A percentile compares a stretch with the other conserved stretches of the same genome.
Conservation (phyloP, 2,888 invertebrate species). For the Anodontia alba region DNA sequence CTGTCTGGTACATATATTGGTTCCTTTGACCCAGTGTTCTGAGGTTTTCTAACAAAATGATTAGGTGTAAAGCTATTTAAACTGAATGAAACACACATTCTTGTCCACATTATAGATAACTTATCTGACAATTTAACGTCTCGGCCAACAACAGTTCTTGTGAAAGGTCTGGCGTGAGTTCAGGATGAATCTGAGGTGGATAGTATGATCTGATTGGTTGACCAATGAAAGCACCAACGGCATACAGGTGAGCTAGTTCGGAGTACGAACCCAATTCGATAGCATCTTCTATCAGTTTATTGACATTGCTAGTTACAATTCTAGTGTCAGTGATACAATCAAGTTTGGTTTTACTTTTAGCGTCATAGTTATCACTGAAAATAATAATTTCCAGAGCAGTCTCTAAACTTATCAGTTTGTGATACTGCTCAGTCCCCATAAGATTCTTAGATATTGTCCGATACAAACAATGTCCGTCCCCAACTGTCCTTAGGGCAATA, state of each 20-base stretch:
- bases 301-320: too few relatives aligned
- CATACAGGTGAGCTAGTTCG: too few relatives aligned
- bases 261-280: too few relatives aligned
- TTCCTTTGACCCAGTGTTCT: neutral
- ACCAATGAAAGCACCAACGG: neutral
- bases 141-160: neutral
- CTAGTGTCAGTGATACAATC: too few relatives aligned
- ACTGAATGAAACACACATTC: neutral
- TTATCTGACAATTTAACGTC: neutral
- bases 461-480: neutral
- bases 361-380: neutral
- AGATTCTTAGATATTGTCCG: neutral
- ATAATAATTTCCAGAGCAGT: neutral
- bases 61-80: neutral
- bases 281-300: too few relatives aligned
- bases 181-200: neutral
- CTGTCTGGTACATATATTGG: neutral
- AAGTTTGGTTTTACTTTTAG: neutral
- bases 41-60: neutral
- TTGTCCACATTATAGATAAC: neutral
- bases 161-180: conserved; percentile 1
- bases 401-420: neutral
- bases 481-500: neutral
- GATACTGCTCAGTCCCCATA: neutral
- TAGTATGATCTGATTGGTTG: neutral